These are phyloP conservation scores for Eupithecia vulgata DNA, from an alignment of 2,888 invertebrate genomes.

Conservation along the genomic window DNA sequence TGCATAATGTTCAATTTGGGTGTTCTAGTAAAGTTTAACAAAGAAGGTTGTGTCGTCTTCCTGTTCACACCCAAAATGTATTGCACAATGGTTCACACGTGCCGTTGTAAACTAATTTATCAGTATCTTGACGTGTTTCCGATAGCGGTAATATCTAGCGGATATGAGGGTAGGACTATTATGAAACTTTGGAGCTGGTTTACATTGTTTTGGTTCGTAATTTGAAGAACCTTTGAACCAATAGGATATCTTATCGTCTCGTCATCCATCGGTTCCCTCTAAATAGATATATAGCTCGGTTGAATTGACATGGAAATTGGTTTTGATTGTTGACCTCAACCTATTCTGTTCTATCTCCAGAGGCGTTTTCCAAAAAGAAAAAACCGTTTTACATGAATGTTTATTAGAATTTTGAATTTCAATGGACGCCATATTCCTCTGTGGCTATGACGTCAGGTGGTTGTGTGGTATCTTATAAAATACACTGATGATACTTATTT, in stretches of 20 bases:
- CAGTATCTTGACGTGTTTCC: conserved; percentile 44
- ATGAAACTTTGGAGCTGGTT: conserved; percentile 26
- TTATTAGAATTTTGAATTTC: no score
- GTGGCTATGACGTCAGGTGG: no score
- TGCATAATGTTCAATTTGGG: conserved; percentile 29
- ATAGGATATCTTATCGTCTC: neutral
- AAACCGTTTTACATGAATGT: no score
- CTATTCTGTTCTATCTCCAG: neutral
- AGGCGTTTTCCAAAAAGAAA: no score
- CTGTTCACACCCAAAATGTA: conserved; percentile 44
- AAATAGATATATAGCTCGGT: neutral
- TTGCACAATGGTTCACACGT: conserved; percentile 44
- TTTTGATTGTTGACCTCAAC: neutral
- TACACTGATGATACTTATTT: no score
- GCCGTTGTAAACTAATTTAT: conserved; percentile 47
- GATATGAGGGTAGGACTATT: conserved; percentile 39
- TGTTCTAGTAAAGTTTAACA: conserved; percentile 32
- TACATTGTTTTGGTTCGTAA: conserved; percentile 18
- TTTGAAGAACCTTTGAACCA: conserved; percentile 19
- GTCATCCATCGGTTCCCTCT: neutral
- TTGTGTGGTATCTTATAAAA: no score
- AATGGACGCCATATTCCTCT: no score
- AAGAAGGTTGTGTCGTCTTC: conserved; percentile 40
- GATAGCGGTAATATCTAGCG: conserved; percentile 45
- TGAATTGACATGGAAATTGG: neutral